phyloP scores from a whole-genome alignment of 2,888 invertebrate species.

The Drosophila affinis region DNA sequence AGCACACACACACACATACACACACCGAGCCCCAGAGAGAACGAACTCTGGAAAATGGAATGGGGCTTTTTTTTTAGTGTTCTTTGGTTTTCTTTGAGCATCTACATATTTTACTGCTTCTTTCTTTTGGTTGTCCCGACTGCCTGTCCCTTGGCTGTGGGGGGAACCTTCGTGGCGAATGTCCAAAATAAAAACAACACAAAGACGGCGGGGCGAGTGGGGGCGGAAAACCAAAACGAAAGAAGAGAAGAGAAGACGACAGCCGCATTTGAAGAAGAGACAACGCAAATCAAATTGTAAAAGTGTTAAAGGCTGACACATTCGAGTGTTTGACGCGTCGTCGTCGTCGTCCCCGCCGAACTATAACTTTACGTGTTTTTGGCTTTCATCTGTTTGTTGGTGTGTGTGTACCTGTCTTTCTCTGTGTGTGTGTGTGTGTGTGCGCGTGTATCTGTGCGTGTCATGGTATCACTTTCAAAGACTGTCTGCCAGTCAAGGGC shows the following conservation, averaged over 20 bases:
- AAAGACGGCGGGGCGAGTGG: neutral
- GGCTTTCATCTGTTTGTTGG: neutral
- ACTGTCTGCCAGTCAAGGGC: slow-evolving; percentile 47
- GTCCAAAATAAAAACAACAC: slow-evolving; percentile 37
- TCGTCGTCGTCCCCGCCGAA: slow-evolving; percentile 9
- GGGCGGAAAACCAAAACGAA: neutral
- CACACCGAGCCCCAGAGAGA: neutral
- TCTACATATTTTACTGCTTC: slow-evolving; percentile 36
- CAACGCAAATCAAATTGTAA: slow-evolving; percentile 54
- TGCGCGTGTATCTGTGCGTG: slow-evolving; percentile 8
- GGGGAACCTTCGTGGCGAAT: slow-evolving; percentile 36
- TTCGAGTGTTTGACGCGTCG: slow-evolving; percentile 48
- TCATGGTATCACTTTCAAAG: slow-evolving; percentile 54
- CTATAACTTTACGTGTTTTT: neutral
- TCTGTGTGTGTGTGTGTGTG: slow-evolving; percentile 16
- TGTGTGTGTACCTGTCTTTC: slow-evolving; percentile 10
- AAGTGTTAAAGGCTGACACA: slow-evolving; percentile 58
- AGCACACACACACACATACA: slow-evolving; percentile 1
- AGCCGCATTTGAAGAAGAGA: slow-evolving; percentile 34
- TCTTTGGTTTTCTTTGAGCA: slow-evolving; percentile 38
- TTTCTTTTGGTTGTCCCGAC: neutral
- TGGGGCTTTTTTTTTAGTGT: slow-evolving; percentile 36
- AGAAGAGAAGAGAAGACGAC: slow-evolving; percentile 25
- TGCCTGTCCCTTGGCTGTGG: neutral
- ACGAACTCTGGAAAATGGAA: slow-evolving; percentile 16